Conservation (phyloP, 2,797 vertebrate genomes). For the Neopelma chrysocephalum region DNA sequence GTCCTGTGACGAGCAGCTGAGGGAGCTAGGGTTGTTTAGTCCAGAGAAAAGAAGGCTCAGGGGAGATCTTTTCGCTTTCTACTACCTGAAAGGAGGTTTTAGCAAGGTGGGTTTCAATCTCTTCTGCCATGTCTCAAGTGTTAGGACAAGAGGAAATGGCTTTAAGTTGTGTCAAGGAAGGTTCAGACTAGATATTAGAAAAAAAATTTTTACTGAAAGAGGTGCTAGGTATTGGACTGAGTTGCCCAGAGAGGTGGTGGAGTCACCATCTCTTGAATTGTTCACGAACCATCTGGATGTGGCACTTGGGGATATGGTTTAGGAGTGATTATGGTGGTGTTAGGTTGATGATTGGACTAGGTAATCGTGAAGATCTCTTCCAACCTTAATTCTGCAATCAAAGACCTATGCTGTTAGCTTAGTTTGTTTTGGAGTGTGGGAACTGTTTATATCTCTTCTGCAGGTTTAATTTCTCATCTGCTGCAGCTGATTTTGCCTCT, state of each 20-base stretch:
- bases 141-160: not conserved
- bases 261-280: not conserved
- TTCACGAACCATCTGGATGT: not conserved
- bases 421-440: not conserved
- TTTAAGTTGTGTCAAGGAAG: not conserved
- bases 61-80: not conserved
- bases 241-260: not conserved
- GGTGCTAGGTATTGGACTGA: not conserved
- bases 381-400: not conserved
- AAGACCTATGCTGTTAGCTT: not conserved
- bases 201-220: not conserved
- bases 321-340: not conserved
- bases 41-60: too few relatives aligned
- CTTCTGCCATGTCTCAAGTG: not conserved
- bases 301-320: not conserved
- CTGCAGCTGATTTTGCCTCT: not conserved
- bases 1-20: not conserved
- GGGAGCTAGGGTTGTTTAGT: not conserved
- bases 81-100: not conserved
- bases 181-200: not conserved
- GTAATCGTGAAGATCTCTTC: not conserved
- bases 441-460: not conserved
- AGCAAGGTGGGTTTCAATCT: not conserved
- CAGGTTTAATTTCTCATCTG: not conserved
- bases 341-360: not conserved